Conservation (phyloP, 2,113 vertebrate genomes). For the Ginglymostoma cirratum region DNA sequence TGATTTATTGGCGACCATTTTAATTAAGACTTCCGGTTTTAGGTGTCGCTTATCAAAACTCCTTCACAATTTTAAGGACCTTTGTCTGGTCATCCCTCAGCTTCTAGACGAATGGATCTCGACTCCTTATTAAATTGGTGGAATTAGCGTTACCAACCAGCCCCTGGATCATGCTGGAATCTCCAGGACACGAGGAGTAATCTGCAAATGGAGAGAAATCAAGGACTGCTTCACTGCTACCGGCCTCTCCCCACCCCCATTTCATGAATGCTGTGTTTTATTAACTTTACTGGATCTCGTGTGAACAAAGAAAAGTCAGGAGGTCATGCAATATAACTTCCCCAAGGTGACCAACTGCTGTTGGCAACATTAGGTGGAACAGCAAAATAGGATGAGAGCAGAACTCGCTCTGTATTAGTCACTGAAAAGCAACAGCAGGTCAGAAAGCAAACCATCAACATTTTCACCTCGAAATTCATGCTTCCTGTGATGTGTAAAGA, state of each 20-base stretch:
- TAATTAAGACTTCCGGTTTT: background rate
- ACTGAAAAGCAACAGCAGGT: background rate
- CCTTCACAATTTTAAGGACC: background rate
- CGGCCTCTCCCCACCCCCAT: too few relatives aligned
- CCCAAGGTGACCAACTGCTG: too few relatives aligned
- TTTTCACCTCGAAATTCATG: background rate
- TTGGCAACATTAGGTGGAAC: background rate
- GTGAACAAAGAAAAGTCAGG: too few relatives aligned
- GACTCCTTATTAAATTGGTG: too few relatives aligned
- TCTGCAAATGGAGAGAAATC: too few relatives aligned
- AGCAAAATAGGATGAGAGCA: background rate
- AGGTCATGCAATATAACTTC: too few relatives aligned
- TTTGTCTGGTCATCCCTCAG: background rate
- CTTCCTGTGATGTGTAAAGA: background rate
- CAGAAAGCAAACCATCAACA: background rate
- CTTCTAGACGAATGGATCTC: background rate
- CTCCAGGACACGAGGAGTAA: too few relatives aligned
- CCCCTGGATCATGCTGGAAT: too few relatives aligned
- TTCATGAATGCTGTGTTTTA: too few relatives aligned
- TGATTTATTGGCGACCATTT: background rate
- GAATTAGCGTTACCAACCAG: too few relatives aligned
- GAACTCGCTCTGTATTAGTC: background rate
- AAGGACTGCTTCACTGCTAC: too few relatives aligned
- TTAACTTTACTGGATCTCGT: too few relatives aligned
- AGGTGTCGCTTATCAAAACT: background rate